Evolutionary conservation across 2,888 invertebrate genomes (phyloP).

Genomic region (Drosophila parthenogenetica): DNA sequence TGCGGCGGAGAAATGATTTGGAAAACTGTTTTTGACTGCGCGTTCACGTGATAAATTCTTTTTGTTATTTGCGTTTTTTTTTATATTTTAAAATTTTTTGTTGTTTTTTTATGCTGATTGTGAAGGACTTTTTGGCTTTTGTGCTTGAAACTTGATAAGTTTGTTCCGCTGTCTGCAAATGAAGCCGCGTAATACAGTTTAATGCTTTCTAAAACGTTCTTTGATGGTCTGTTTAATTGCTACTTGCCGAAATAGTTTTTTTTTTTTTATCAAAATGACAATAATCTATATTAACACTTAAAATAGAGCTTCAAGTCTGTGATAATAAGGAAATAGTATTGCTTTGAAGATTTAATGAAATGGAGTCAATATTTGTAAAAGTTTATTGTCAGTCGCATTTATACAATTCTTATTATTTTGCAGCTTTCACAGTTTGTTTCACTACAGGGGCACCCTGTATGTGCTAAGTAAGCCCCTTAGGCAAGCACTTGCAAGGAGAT

Average conservation of each 20-base stretch:
- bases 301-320: no score
- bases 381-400: no score
- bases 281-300: no score
- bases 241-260: no score
- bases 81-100: slow-evolving; percentile 23
- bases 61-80: slow-evolving; percentile 35
- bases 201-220: slow-evolving; percentile 10
- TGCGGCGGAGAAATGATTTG: slow-evolving; percentile 25
- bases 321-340: no score
- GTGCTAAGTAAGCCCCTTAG: slow-evolving; percentile 47
- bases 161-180: slow-evolving; percentile 36
- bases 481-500: slow-evolving; percentile 53
- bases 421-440: not conserved
- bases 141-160: slow-evolving; percentile 50
- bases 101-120: slow-evolving; percentile 18
- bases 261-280: no score
- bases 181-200: slow-evolving; percentile 31
- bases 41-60: slow-evolving; percentile 67
- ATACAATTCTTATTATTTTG: no score
- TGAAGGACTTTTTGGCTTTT: slow-evolving; percentile 48
- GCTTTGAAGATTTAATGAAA: no score
- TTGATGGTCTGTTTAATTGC: slow-evolving; percentile 19
- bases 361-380: no score
- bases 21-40: slow-evolving; percentile 52
- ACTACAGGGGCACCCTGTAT: slow-evolving; percentile 53